These are phyloP conservation scores for Tryphoninae sp. DNA, from an alignment of 2,888 invertebrate genomes.

Conservation along the genomic window DNA sequence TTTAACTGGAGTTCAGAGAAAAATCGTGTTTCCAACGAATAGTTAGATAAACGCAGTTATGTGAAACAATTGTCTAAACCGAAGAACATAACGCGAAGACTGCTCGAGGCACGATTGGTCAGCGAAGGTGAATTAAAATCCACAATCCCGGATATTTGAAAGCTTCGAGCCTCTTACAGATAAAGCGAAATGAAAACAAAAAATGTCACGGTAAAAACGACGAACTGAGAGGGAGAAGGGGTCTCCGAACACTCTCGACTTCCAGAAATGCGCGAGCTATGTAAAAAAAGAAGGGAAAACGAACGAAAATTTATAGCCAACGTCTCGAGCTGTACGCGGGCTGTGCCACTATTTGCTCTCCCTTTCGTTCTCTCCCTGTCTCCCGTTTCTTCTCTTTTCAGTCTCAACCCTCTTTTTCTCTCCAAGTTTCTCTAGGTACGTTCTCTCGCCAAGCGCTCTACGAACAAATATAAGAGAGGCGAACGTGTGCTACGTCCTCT, in stretches of 20 bases:
- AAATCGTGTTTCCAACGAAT: too few relatives aligned
- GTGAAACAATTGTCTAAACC: too few relatives aligned
- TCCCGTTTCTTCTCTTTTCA: neutral
- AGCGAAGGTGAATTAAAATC: too few relatives aligned
- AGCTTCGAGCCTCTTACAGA: neutral
- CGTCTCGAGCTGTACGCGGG: constrained; percentile 60
- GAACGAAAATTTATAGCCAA: constrained; percentile 71
- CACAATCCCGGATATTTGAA: too few relatives aligned
- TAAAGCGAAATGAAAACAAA: neutral
- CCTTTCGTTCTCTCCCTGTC: constrained; percentile 1
- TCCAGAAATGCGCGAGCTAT: constrained; percentile 64
- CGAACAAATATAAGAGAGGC: constrained; percentile 50
- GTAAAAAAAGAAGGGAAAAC: neutral
- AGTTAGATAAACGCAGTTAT: too few relatives aligned
- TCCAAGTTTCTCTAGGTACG: constrained; percentile 40
- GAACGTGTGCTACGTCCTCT: constrained; percentile 44
- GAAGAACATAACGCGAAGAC: too few relatives aligned
- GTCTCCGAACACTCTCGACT: neutral
- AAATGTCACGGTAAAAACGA: constrained; percentile 9
- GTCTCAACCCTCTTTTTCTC: constrained; percentile 8
- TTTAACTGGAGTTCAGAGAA: too few relatives aligned
- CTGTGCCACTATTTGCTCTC: constrained; percentile 37
- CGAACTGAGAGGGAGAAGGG: constrained; percentile 8
- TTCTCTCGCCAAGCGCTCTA: constrained; percentile 19
- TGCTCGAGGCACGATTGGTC: too few relatives aligned